Evolutionary conservation across 1,140 invertebrate genomes (phyloP).

Genomic region (Vanessa tameamea): DNA sequence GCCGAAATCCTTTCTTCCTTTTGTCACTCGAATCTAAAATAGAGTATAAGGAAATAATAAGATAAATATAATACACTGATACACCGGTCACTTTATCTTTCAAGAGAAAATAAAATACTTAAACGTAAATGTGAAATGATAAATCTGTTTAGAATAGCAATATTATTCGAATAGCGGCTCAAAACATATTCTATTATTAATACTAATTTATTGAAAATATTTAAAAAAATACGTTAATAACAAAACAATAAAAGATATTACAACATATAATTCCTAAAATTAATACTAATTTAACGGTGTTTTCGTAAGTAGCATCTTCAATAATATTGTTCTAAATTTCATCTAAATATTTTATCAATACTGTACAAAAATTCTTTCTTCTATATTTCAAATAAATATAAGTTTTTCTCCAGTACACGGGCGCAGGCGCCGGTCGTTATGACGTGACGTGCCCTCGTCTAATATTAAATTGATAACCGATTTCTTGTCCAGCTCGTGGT

Average conservation of each 20-base stretch:
- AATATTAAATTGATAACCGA: slow-evolving; percentile 64
- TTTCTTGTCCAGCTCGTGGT: slow-evolving; percentile 40
- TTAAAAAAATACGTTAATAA: no score
- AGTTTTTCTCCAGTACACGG: slow-evolving; percentile 58
- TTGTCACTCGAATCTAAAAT: slow-evolving; percentile 25
- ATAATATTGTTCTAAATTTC: slow-evolving; percentile 9
- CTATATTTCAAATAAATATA: slow-evolving; percentile 51
- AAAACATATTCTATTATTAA: no score
- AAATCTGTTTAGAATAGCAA: no score
- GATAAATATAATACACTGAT: not conserved
- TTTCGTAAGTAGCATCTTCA: not conserved
- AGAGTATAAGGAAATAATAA: slow-evolving; percentile 14
- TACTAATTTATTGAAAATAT: no score
- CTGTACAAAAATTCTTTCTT: slow-evolving; percentile 43
- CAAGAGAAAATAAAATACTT: no score
- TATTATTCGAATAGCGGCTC: no score
- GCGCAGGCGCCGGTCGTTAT: slow-evolving; percentile 61
- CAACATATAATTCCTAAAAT: no score
- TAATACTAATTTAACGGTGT: no score
- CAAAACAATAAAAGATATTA: no score
- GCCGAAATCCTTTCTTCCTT: slow-evolving; percentile 35
- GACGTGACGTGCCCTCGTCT: slow-evolving; percentile 39
- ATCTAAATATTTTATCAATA: slow-evolving; percentile 30
- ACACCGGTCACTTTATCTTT: no score
- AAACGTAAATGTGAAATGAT: no score